Conservation (phyloP, 2,797 vertebrate genomes). For the Protonibea diacanthus region DNA sequence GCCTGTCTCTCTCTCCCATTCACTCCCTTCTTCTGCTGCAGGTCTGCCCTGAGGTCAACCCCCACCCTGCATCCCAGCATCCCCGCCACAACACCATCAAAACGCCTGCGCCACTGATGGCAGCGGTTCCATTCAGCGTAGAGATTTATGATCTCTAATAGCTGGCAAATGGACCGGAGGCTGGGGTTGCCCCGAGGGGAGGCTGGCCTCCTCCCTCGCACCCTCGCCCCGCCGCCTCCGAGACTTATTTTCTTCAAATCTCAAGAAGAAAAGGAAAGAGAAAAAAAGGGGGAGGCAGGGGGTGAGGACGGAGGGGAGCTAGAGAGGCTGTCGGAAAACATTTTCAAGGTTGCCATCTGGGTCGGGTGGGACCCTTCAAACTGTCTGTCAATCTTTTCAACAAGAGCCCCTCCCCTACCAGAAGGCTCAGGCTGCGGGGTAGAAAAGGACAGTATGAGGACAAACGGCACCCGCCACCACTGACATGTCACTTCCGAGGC, state of each 20-base stretch:
- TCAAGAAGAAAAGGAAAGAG: slow-evolving; percentile 58
- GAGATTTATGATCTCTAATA: slow-evolving; percentile 87
- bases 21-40: slow-evolving; percentile 66
- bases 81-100: slow-evolving; percentile 67
- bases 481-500: slow-evolving; percentile 55
- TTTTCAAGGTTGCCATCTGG: slow-evolving; percentile 83
- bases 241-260: slow-evolving; percentile 72
- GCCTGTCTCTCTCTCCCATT: slow-evolving; percentile 72
- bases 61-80: slow-evolving; percentile 30
- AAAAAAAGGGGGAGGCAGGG: slow-evolving; percentile 20
- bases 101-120: slow-evolving; percentile 59
- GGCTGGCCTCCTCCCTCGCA: slow-evolving; percentile 14
- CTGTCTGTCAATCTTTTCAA: slow-evolving; percentile 60
- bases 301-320: slow-evolving; percentile 28
- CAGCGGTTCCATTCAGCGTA: slow-evolving; percentile 72
- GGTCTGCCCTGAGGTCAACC: slow-evolving; percentile 75
- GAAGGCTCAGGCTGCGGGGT: slow-evolving; percentile 23
- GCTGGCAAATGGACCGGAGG: slow-evolving; percentile 75
- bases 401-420: slow-evolving; percentile 28
- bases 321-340: slow-evolving; percentile 63
- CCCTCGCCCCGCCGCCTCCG: no score
- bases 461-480: slow-evolving; percentile 22
- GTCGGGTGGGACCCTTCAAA: slow-evolving; percentile 56
- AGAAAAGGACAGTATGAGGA: slow-evolving; percentile 14
- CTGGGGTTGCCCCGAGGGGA: slow-evolving; percentile 56